Evolutionary conservation across 2,113 vertebrate species (phyloP).

Genomic region (Pygoscelis adeliae): DNA sequence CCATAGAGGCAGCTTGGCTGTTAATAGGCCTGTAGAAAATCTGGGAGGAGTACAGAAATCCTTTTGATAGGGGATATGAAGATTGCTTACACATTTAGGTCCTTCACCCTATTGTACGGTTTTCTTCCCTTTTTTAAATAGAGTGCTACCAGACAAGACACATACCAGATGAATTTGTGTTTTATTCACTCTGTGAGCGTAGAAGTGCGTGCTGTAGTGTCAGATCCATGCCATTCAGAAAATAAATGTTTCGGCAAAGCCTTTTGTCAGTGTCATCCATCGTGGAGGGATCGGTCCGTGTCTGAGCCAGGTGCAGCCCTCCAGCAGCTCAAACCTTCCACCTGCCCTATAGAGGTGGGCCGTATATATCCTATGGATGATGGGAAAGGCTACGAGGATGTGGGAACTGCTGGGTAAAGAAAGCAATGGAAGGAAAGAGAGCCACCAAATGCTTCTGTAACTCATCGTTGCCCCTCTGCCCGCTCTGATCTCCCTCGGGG

Average conservation of each 20-base stretch:
- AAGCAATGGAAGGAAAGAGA: background rate
- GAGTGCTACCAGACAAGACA: background rate
- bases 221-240: background rate
- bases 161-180: no score
- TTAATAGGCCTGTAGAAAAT: background rate
- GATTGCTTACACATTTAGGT: background rate
- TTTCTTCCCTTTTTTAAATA: background rate
- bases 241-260: background rate
- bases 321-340: background rate
- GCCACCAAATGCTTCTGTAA: background rate
- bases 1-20: background rate
- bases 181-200: background rate
- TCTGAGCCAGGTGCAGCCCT: background rate
- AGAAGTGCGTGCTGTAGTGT: background rate
- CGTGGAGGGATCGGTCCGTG: accelerated
- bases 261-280: no score
- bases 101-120: background rate
- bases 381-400: accelerated
- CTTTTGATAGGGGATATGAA: background rate
- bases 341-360: accelerated
- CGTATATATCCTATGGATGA: accelerated
- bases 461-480: background rate
- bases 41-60: background rate
- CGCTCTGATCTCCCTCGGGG: background rate
- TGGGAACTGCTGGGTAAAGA: background rate